Conservation (phyloP, 92 coral and sea anemone species). For the Pocillopora meandrina region DNA sequence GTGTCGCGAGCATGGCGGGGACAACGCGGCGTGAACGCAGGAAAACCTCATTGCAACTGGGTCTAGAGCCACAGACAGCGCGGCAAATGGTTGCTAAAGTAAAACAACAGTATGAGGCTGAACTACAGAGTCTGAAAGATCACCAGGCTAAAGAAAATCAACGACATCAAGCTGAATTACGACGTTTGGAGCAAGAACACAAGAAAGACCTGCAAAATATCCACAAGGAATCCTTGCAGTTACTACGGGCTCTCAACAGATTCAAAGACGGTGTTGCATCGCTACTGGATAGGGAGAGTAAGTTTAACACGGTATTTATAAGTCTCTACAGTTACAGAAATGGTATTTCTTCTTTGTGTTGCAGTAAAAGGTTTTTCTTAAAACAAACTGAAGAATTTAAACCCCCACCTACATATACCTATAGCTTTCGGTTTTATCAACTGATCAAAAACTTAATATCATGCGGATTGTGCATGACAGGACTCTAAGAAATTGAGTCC, state of each 20-base stretch:
- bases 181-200: constrained; percentile 86
- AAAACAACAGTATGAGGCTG: constrained; percentile 84
- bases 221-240: constrained; percentile 84
- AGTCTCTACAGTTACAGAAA: too few relatives aligned
- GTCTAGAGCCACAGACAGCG: constrained; percentile 82
- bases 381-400: too few relatives aligned
- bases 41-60: constrained; percentile 60
- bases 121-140: constrained; percentile 82
- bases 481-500: too few relatives aligned
- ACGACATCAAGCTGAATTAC: constrained; percentile 80
- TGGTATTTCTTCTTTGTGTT: background rate
- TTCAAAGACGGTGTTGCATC: constrained; percentile 89
- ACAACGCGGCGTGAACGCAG: constrained; percentile 66
- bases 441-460: too few relatives aligned
- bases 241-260: constrained; percentile 87
- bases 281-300: constrained; percentile 91
- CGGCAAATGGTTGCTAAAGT: constrained; percentile 96
- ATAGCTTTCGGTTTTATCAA: background rate
- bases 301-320: constrained; percentile 24
- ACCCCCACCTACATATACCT: background rate
- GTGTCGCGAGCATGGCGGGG: constrained; percentile 80
- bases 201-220: constrained; percentile 83
- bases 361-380: background rate
- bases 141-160: constrained; percentile 77
- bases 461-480: too few relatives aligned